A percentile compares a stretch with the other conserved stretches of the same genome.
These are phyloP conservation scores for Psilopsiagon aymara DNA, from an alignment of 2,113 vertebrate genomes.

Conservation along the genomic window DNA sequence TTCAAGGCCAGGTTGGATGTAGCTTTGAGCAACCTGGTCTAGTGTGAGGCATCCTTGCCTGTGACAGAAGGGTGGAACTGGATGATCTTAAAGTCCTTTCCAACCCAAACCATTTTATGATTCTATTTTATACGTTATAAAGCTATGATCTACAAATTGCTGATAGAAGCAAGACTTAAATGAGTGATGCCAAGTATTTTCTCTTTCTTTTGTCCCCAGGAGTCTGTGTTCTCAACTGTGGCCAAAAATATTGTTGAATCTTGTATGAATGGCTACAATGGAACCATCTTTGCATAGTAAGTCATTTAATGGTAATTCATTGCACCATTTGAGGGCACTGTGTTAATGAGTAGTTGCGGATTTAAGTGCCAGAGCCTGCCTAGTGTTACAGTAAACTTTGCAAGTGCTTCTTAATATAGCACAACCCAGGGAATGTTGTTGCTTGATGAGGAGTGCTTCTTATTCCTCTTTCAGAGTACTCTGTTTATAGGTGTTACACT, in stretches of 20 bases:
- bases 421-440: not conserved
- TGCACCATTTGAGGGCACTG: not conserved
- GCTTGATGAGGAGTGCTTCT: not conserved
- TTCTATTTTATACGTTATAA: not conserved
- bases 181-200: not conserved
- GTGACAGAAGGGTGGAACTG: not conserved
- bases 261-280: constrained; percentile 96
- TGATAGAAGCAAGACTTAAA: not conserved
- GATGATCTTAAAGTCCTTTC: not conserved
- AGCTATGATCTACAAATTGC: not conserved
- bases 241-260: constrained; percentile 94
- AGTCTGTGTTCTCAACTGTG: constrained; percentile 90
- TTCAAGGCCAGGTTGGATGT: not conserved
- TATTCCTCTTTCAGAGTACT: not conserved
- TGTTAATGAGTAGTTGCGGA: not conserved
- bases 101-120: not conserved
- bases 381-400: not conserved
- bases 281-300: constrained; percentile 99
- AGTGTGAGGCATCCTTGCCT: not conserved
- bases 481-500: not conserved
- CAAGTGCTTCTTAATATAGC: not conserved
- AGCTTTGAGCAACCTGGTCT: not conserved
- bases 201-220: constrained; percentile 74
- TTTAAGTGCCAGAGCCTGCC: not conserved
- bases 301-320: constrained; percentile 52